Percentiles rank a stretch among this genome's conserved stretches.
These are phyloP conservation scores for Urechis unicinctus DNA, from an alignment of 2,888 invertebrate genomes.

Conservation along the genomic window DNA sequence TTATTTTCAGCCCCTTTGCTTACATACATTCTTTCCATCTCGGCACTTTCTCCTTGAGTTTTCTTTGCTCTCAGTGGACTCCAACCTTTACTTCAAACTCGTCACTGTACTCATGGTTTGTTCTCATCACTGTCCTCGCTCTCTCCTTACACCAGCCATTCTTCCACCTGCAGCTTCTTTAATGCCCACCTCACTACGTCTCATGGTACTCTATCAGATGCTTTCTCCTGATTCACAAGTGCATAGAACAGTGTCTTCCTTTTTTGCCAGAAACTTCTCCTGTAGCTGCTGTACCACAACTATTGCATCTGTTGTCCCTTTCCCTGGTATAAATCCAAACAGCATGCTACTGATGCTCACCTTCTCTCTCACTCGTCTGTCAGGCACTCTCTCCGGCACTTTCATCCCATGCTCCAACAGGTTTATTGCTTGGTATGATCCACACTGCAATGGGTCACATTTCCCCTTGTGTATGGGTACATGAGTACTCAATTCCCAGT, in stretches of 20 bases:
- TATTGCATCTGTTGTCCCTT: constrained; percentile 5
- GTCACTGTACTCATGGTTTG: background rate
- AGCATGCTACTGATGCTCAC: constrained; percentile 1
- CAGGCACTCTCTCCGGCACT: constrained; percentile 1
- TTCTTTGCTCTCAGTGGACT: background rate
- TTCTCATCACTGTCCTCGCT: background rate
- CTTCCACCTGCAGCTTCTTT: background rate
- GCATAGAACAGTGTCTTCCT: constrained; percentile 1
- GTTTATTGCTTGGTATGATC: constrained; percentile 2
- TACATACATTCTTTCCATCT: background rate
- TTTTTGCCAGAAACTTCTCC: too few species aligned
- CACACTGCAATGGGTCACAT: constrained; percentile 1
- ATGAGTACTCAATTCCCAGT: too few species aligned
- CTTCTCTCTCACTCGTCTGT: background rate
- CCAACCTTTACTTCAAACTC: background rate
- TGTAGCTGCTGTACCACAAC: constrained; percentile 3
- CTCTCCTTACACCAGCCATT: background rate
- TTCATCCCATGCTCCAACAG: constrained; percentile 4
- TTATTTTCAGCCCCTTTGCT: constrained; percentile 1
- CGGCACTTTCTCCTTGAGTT: background rate
- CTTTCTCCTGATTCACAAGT: constrained; percentile 4
- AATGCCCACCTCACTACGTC: constrained; percentile 1
- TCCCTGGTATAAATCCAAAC: constrained; percentile 4
- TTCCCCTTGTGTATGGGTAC: constrained; percentile 5
- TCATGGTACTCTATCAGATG: constrained; percentile 2